Evolutionary conservation across 2,113 vertebrate species (phyloP).

Genomic region (Podarcis muralis): DNA sequence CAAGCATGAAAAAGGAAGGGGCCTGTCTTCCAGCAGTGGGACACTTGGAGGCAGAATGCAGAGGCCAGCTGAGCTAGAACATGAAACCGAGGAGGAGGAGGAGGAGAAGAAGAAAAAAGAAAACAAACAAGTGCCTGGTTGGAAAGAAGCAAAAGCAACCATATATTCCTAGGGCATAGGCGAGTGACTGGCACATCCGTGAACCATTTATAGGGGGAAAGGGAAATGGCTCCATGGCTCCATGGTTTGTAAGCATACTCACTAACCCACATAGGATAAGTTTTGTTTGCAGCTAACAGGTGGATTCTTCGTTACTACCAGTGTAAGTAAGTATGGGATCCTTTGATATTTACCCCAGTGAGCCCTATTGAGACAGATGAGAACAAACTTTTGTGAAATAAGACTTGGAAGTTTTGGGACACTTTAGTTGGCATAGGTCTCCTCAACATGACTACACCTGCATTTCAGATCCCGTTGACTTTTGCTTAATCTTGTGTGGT

Average conservation of each 20-base stretch:
- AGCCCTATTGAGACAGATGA: rapidly evolving
- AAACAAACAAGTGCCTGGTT: too few relatives aligned
- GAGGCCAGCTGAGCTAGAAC: too few relatives aligned
- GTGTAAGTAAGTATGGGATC: neutral
- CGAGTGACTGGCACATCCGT: neutral
- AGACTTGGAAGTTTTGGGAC: neutral
- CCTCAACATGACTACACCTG: neutral
- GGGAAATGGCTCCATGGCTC: neutral
- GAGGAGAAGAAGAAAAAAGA: too few relatives aligned
- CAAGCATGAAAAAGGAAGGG: too few relatives aligned
- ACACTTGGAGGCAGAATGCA: too few relatives aligned
- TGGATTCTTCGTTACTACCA: too few relatives aligned
- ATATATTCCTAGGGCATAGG: neutral
- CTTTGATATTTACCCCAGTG: neutral
- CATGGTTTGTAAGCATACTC: neutral
- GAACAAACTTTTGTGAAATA: neutral
- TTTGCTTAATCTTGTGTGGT: neutral
- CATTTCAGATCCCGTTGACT: rapidly evolving
- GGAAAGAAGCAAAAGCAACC: too few relatives aligned
- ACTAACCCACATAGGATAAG: neutral
- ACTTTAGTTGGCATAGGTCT: neutral
- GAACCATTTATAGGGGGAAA: neutral
- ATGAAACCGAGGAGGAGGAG: too few relatives aligned
- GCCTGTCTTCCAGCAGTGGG: too few relatives aligned
- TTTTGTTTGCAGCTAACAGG: too few relatives aligned